A percentile compares a stretch with the other conserved stretches of the same genome.
Conservation (phyloP, 2,797 vertebrate species). For the Pteronotus mesoamericanus region DNA sequence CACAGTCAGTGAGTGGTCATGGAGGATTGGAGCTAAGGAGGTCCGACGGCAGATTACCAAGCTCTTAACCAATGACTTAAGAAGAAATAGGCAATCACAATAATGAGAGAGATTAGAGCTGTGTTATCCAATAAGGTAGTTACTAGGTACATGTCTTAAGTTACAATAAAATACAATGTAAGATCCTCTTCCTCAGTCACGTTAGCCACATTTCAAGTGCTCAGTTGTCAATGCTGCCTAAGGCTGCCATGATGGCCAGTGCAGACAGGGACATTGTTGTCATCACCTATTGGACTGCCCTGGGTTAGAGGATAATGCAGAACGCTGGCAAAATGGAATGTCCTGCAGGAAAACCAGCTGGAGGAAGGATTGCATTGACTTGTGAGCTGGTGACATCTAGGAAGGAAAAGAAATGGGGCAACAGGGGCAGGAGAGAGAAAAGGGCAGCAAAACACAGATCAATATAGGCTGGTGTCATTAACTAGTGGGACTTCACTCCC, state of each 20-base stretch:
- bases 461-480: background rate
- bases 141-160: background rate
- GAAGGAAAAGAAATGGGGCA: background rate
- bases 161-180: background rate
- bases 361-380: background rate
- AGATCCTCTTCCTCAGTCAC: background rate
- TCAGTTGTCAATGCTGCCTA: background rate
- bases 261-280: background rate
- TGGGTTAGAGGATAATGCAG: background rate
- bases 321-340: background rate
- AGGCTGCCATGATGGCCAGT: background rate
- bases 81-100: background rate
- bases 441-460: background rate
- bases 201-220: background rate
- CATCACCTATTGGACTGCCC: background rate
- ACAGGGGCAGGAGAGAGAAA: background rate
- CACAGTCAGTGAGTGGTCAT: background rate
- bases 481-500: background rate
- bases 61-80: background rate
- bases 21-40: background rate
- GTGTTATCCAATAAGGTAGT: background rate
- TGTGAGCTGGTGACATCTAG: background rate
- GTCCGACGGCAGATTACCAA: background rate
- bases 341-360: background rate
- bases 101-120: background rate